Conservation (phyloP, 1,140 invertebrate genomes). For the Penaeus japonicus region DNA sequence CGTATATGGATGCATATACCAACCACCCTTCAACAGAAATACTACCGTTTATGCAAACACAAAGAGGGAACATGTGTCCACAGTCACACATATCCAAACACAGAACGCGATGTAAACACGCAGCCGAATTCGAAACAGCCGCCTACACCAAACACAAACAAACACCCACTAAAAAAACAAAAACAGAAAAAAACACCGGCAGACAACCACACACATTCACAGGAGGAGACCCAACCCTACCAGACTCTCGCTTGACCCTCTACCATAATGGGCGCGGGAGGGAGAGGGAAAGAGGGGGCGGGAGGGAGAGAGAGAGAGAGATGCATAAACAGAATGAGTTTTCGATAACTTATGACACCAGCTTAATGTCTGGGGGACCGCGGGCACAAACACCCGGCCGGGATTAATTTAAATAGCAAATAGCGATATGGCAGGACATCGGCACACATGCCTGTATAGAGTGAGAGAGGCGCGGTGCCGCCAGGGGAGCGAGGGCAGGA, state of each 20-base stretch:
- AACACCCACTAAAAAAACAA: no score
- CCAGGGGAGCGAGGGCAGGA: not conserved
- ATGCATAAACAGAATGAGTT: constrained; percentile 35
- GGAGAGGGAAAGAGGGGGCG: not conserved
- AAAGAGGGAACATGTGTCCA: not conserved
- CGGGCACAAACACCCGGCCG: constrained; percentile 25
- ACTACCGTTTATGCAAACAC: no score
- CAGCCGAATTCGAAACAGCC: not conserved
- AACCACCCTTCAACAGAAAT: no score
- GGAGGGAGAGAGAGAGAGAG: not conserved
- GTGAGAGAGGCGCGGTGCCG: not conserved
- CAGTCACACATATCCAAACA: not conserved
- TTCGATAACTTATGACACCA: constrained; percentile 43
- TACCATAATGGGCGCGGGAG: not conserved
- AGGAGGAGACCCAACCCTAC: no score
- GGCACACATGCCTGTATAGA: not conserved
- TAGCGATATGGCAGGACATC: constrained; percentile 16
- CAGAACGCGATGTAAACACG: not conserved
- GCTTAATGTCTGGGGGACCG: constrained; percentile 35
- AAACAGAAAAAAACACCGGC: constrained; percentile 24
- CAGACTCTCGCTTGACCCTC: not conserved
- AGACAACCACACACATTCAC: not conserved
- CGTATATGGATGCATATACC: no score
- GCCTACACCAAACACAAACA: not conserved
- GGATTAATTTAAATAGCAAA: constrained; percentile 47